Evolutionary conservation across 2,888 invertebrate genomes (phyloP), one percentile per base, ranked within the genome.

Genomic region (Chrysolina oricalcia): DNA sequence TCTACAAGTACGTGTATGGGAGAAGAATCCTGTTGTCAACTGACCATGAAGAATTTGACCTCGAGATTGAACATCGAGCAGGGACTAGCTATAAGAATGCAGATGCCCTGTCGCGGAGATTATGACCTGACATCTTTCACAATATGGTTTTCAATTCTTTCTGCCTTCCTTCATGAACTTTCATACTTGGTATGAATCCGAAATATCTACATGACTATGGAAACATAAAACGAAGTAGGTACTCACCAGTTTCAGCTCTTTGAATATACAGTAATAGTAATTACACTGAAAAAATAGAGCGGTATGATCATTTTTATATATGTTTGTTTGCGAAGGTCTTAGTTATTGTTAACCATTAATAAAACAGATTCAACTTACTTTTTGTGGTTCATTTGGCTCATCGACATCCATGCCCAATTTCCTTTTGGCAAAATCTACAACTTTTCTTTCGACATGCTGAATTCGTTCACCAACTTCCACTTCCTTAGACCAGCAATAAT

Each of bases 391-490:
- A 65, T 80, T 78, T 46, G 74, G 76, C 66, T 85, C 83, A 10
- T 83, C 82, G 11, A 77, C 74, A 43, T 79, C 81, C 40, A 84
- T 78, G 69, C 85, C 85, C 43, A 86, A 72, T 71, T 82, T 86
- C 66, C 84, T 84, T 74, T 84, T 86, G 1, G 86, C 86, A 75
- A 86, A 85, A 78, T 87, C 86, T 11, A 87, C 68, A n/a, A 87
- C 80, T 56, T 77, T 83, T 73, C 85, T 83, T 0, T 85, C 85
- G n/a, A 81, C 82, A 70, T 86, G 82, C 68, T 82, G 80, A 35
- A 87, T 80, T 53, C 85, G 78, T 19, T 86, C 84, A 8, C 82
- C 75, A 21, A 86, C 77, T 80, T 86, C 85, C 6, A 86, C 84
- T 75, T 83, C 81, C 70, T 74, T 80, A 2, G 79, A 80, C 82